Evolutionary conservation across 2,113 vertebrate species (phyloP).

Genomic region (Sebastes fasciatus): DNA sequence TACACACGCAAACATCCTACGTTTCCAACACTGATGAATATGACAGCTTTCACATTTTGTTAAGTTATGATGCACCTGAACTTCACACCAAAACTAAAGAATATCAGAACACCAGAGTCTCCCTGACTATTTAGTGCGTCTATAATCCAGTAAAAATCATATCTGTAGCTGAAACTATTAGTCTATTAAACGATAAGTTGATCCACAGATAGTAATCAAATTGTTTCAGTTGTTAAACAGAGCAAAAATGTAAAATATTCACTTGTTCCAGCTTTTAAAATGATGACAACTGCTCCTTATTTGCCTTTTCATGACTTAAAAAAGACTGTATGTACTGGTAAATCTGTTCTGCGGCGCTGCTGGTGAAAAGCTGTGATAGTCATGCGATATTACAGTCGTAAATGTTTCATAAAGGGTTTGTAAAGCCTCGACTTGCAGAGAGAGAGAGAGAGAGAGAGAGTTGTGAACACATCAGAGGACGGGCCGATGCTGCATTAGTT

Average conservation of each 20-base stretch:
- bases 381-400: constrained; percentile 16
- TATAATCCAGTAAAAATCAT: not conserved
- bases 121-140: not conserved
- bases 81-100: no score
- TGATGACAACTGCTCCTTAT: not conserved
- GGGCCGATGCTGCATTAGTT: constrained; percentile 62
- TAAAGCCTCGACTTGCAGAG: constrained; percentile 35
- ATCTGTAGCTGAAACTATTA: not conserved
- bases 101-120: no score
- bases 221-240: not conserved
- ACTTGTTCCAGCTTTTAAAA: not conserved
- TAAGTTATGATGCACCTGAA: not conserved
- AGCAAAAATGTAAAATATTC: not conserved
- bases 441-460: constrained; percentile 35
- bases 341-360: not conserved
- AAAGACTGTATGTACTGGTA: not conserved
- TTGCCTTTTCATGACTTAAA: not conserved
- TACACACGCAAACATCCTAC: not conserved
- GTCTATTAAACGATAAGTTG: not conserved
- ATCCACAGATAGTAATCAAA: not conserved
- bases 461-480: constrained; percentile 58
- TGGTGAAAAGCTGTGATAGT: constrained; percentile 43
- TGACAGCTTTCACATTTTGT: no score
- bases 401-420: constrained; percentile 40
- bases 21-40: not conserved